Conservation (phyloP, 2,113 vertebrate species). For the Camelus dromedarius region DNA sequence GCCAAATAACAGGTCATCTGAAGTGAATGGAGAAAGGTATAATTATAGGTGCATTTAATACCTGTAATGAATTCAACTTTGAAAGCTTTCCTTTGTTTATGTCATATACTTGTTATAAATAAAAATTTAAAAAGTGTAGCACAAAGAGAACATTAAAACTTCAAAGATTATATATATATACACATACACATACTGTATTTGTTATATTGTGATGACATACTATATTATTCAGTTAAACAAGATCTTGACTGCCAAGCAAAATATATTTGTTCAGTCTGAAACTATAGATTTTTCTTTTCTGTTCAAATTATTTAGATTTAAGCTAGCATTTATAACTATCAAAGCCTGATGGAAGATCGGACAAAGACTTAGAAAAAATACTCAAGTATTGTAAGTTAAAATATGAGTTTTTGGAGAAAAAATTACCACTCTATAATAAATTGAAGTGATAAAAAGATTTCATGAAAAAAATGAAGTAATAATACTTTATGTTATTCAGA, state of each 20-base stretch:
- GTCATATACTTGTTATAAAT: constrained; percentile 78
- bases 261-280: constrained; percentile 67
- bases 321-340: constrained; percentile 74
- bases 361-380: constrained; percentile 47
- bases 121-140: constrained; percentile 81
- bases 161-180: constrained; percentile 72
- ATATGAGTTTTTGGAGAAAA: constrained; percentile 50
- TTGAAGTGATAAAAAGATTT: constrained; percentile 50
- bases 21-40: constrained; percentile 79
- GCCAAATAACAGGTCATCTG: constrained; percentile 82
- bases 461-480: constrained; percentile 46
- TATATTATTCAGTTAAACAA: constrained; percentile 32
- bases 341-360: constrained; percentile 38
- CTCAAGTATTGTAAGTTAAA: constrained; percentile 45
- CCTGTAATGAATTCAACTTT: constrained; percentile 80
- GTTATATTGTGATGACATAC: constrained; percentile 64
- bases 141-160: constrained; percentile 82
- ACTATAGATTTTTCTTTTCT: constrained; percentile 78
- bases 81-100: constrained; percentile 85
- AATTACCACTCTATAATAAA: constrained; percentile 42
- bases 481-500: constrained; percentile 24
- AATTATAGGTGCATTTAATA: constrained; percentile 84
- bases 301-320: constrained; percentile 71
- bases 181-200: constrained; percentile 59
- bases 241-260: constrained; percentile 58